phyloP scores from a whole-genome alignment of 1,140 invertebrate species.

The Stegodyphus mimosarum region DNA sequence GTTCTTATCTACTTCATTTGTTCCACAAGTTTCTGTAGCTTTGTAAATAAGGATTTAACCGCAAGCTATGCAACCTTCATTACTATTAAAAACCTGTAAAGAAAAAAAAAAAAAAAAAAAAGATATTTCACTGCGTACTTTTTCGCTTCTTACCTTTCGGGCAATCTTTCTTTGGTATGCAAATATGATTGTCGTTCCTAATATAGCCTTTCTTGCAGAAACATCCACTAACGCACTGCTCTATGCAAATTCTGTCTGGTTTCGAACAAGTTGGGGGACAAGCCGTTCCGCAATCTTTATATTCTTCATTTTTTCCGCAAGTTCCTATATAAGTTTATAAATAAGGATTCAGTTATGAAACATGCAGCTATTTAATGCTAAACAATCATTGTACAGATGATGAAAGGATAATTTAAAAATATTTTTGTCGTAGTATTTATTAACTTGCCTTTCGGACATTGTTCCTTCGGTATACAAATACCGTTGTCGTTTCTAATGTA shows the following conservation, averaged over 20 bases:
- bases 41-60: background rate
- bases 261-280: constrained; percentile 34
- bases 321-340: background rate
- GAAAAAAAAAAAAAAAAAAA: no score
- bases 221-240: constrained; percentile 34
- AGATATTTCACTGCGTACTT: no score
- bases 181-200: constrained; percentile 12
- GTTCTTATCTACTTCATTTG: background rate
- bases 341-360: no score
- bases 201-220: constrained; percentile 42
- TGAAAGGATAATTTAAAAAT: no score
- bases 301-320: constrained; percentile 16
- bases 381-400: no score
- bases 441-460: background rate
- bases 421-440: no score
- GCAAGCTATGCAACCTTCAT: no score
- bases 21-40: background rate
- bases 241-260: background rate
- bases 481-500: background rate
- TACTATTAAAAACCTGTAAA: no score
- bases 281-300: constrained; percentile 30
- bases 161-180: constrained; percentile 22
- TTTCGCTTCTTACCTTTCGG: no score
- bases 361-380: no score
- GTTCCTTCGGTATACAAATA: background rate